Evolutionary conservation across 1,140 invertebrate genomes (phyloP).

Genomic region (Stratiolaelaps scimitus): DNA sequence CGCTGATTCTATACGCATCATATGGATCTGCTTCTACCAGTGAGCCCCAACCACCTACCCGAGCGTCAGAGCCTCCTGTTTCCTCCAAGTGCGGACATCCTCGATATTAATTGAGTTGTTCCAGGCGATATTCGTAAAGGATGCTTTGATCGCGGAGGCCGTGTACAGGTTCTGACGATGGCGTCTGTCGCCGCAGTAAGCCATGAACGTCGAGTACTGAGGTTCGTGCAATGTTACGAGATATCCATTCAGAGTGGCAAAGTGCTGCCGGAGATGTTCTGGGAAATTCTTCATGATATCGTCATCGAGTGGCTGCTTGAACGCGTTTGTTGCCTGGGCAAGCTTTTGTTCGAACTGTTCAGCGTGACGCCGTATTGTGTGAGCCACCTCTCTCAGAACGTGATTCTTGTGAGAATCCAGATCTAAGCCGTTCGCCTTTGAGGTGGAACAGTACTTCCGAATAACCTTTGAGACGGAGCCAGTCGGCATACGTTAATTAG

Average conservation of each 20-base stretch:
- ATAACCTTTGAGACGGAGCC: constrained; percentile 45
- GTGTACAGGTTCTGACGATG: constrained; percentile 70
- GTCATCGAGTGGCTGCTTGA: constrained; percentile 29
- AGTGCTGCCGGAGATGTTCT: constrained; percentile 31
- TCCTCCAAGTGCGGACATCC: constrained; percentile 55
- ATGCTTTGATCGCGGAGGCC: constrained; percentile 56
- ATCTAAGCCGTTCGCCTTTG: constrained; percentile 60
- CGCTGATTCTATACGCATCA: too few species aligned
- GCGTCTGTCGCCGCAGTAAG: constrained; percentile 63
- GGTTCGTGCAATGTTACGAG: constrained; percentile 57
- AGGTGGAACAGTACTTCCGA: constrained; percentile 64
- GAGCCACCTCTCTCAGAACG: constrained; percentile 36
- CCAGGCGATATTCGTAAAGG: constrained; percentile 50
- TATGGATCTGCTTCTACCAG: background rate
- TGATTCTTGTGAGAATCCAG: constrained; percentile 42
- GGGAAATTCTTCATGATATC: constrained; percentile 35
- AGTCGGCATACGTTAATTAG: too few species aligned
- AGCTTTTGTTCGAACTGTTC: constrained; percentile 31
- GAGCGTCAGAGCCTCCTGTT: background rate
- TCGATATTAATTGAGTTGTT: constrained; percentile 62
- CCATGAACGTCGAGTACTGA: constrained; percentile 56
- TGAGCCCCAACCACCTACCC: background rate
- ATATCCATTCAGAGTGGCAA: constrained; percentile 27
- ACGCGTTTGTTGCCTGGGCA: constrained; percentile 26
- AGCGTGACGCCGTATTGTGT: constrained; percentile 35